Conservation (phyloP, 2,113 vertebrate species). For the Ranitomeya variabilis region DNA sequence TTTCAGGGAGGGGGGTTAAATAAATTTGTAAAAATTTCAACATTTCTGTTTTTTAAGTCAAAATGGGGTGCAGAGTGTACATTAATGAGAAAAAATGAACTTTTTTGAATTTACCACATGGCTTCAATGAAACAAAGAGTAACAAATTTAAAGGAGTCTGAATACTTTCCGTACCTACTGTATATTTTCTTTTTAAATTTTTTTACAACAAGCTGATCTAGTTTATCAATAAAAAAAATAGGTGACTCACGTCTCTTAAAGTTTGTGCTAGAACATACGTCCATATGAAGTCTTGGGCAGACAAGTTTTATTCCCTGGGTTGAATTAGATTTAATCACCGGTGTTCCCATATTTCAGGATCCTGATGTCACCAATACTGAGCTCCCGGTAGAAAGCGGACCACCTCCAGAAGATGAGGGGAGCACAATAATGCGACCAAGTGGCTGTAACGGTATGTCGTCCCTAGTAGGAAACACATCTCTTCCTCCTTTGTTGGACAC, state of each 20-base stretch:
- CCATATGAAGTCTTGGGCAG: not conserved
- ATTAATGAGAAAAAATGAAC: too few relatives aligned
- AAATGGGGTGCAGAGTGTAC: too few relatives aligned
- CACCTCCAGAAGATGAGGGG: constrained; percentile 79
- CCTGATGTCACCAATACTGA: constrained; percentile 88
- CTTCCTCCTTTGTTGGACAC: constrained; percentile 63
- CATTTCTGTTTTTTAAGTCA: too few relatives aligned
- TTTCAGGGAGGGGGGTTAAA: too few relatives aligned
- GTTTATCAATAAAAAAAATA: too few relatives aligned
- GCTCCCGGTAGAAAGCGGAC: constrained; percentile 80
- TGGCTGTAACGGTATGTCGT: constrained; percentile 73
- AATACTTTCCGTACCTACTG: too few relatives aligned
- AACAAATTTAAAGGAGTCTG: too few relatives aligned
- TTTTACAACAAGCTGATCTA: too few relatives aligned
- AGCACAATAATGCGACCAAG: constrained; percentile 71
- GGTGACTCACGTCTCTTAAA: not conserved
- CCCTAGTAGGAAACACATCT: constrained; percentile 73
- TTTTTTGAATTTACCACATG: too few relatives aligned
- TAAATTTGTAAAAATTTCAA: too few relatives aligned
- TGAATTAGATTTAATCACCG: not conserved
- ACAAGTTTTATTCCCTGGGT: not conserved
- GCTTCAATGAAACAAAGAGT: too few relatives aligned
- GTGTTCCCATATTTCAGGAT: constrained; percentile 72
- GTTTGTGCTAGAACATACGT: not conserved
- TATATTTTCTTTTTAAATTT: too few relatives aligned